These are phyloP conservation scores for Euborellia annulipes DNA, from an alignment of 1,140 invertebrate species.

Conservation along the genomic window DNA sequence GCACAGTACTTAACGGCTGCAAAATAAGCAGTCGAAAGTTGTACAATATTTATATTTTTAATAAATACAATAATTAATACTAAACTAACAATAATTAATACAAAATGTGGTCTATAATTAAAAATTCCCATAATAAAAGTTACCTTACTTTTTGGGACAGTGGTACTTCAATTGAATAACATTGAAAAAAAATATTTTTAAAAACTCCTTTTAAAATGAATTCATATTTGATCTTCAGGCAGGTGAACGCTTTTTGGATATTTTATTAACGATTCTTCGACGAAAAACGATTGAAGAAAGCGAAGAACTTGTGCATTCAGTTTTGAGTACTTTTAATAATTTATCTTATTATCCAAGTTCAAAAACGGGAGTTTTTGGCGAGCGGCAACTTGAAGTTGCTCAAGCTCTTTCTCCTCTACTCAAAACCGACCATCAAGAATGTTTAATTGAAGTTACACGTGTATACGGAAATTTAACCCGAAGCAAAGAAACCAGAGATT, in stretches of 20 bases:
- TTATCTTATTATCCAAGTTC: slow-evolving; percentile 40
- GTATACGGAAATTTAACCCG: slow-evolving; percentile 50
- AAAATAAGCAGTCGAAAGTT: too few species aligned
- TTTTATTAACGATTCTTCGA: slow-evolving; percentile 31
- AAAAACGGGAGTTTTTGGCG: slow-evolving; percentile 19
- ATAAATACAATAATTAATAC: too few species aligned
- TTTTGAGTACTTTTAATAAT: slow-evolving; percentile 48
- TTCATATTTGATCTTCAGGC: too few species aligned
- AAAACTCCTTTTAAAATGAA: too few species aligned
- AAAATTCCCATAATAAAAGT: neutral
- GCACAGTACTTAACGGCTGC: too few species aligned
- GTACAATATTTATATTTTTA: too few species aligned
- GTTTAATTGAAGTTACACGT: slow-evolving; percentile 40
- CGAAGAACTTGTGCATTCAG: slow-evolving; percentile 45
- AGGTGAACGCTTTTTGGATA: slow-evolving; percentile 25
- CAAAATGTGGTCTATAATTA: too few species aligned
- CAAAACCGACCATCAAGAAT: slow-evolving; percentile 33
- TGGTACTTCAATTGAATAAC: too few species aligned
- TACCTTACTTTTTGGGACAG: slow-evolving; percentile 19
- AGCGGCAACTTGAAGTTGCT: slow-evolving; percentile 21
- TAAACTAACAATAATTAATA: too few species aligned
- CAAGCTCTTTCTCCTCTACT: slow-evolving; percentile 30
- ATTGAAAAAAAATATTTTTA: too few species aligned
- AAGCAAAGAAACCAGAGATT: slow-evolving; percentile 38
- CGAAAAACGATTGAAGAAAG: slow-evolving; percentile 37